Percentiles rank a stretch among this genome's conserved stretches.
phyloP scores from a whole-genome alignment of 2,797 vertebrate genomes.

The Pseudopleuronectes americanus region DNA sequence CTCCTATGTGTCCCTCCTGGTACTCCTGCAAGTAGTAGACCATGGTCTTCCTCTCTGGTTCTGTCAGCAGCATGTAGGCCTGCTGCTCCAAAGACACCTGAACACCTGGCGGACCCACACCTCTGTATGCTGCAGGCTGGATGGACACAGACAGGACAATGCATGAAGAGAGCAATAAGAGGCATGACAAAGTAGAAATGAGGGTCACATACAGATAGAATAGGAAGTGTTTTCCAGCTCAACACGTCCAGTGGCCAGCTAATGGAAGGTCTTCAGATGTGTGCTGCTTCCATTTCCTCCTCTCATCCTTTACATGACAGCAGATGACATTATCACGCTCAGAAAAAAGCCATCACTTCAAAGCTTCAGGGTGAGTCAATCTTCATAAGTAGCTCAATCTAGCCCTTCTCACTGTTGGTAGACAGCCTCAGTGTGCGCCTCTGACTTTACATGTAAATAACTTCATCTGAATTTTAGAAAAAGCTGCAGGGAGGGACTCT shows the following conservation, averaged over 20 bases:
- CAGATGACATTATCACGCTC: conserved; percentile 22
- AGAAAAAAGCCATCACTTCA: conserved; percentile 27
- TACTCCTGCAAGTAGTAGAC: conserved; percentile 94
- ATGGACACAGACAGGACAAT: neutral
- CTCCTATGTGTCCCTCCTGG: conserved; percentile 85
- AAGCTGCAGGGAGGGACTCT: no score
- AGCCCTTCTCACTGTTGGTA: conserved; percentile 16
- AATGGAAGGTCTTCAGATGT: conserved; percentile 15
- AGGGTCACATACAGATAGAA: neutral
- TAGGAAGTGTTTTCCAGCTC: neutral
- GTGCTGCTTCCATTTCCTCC: neutral
- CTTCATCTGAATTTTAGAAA: neutral
- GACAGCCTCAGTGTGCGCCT: conserved; percentile 9
- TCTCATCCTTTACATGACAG: conserved; percentile 2
- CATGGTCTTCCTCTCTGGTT: conserved; percentile 90
- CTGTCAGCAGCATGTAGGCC: conserved; percentile 89
- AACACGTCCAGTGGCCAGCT: neutral
- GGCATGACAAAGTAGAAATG: neutral
- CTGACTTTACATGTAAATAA: conserved; percentile 22
- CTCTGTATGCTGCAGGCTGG: conserved; percentile 85
- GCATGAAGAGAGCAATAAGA: neutral
- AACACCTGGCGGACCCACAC: conserved; percentile 84
- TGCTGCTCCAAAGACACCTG: conserved; percentile 91
- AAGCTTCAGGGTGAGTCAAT: conserved; percentile 36
- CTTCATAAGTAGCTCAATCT: conserved; percentile 33